phyloP scores from a whole-genome alignment of 1,140 invertebrate species.

The Nasonia longicornis region DNA sequence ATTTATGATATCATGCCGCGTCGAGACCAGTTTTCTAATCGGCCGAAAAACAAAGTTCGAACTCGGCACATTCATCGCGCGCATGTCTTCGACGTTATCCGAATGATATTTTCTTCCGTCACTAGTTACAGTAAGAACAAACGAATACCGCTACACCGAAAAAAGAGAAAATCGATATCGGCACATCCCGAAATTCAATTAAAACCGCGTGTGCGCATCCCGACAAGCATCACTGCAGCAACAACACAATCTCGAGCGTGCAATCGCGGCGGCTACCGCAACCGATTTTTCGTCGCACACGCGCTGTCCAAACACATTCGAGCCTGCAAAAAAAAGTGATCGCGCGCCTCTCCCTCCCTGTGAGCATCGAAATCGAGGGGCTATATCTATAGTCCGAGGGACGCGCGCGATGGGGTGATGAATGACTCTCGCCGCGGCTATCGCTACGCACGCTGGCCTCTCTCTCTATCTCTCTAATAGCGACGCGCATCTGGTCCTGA shows the following conservation, averaged over 20 bases:
- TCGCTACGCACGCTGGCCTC: neutral
- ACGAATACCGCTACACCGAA: too few relatives aligned
- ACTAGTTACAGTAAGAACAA: too few relatives aligned
- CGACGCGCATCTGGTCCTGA: slow-evolving; percentile 30
- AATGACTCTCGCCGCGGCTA: slow-evolving; percentile 23
- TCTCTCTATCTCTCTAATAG: slow-evolving; percentile 29
- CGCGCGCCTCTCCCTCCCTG: neutral
- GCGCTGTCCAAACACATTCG: neutral
- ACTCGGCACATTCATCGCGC: too few relatives aligned
- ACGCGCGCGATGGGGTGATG: slow-evolving; percentile 19
- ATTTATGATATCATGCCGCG: neutral
- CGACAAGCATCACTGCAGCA: neutral
- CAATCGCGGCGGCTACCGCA: neutral
- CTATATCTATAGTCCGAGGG: neutral
- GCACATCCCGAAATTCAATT: neutral
- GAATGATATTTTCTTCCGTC: too few relatives aligned
- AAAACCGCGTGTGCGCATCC: neutral
- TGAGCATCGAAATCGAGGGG: neutral
- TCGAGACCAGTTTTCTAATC: neutral
- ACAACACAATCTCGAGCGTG: neutral
- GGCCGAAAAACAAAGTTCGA: too few relatives aligned
- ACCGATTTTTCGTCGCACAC: neutral
- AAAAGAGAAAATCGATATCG: neutral
- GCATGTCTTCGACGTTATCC: too few relatives aligned
- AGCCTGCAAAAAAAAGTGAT: neutral